These are phyloP conservation scores for Pionites leucogaster DNA, from an alignment of 2,113 vertebrate genomes.

Conservation along the genomic window DNA sequence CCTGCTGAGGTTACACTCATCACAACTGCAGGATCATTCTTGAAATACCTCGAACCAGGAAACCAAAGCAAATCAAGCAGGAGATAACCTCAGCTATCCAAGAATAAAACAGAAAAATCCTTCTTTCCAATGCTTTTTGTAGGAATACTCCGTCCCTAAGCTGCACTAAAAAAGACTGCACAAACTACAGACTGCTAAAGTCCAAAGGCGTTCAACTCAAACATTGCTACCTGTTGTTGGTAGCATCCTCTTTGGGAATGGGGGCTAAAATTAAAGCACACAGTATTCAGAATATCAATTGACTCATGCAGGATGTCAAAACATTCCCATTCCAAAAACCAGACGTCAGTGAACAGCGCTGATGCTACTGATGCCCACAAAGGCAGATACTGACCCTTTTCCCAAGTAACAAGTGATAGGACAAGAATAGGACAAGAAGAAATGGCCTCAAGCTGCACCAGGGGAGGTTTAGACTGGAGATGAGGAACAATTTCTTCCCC, in stretches of 20 bases:
- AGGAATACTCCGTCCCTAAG: background rate
- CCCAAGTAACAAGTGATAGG: background rate
- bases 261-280: background rate
- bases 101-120: background rate
- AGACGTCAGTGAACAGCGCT: background rate
- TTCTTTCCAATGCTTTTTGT: background rate
- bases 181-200: background rate
- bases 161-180: background rate
- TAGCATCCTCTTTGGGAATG: background rate
- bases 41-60: slow-evolving; percentile 41
- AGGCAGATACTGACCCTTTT: background rate
- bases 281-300: background rate
- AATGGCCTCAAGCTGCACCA: background rate
- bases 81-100: slow-evolving; percentile 3
- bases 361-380: background rate
- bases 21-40: slow-evolving; percentile 59
- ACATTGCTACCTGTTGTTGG: background rate
- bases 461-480: background rate
- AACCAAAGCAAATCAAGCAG: slow-evolving; percentile 12
- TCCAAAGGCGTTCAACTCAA: background rate
- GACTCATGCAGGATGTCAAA: background rate
- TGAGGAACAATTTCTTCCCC: background rate
- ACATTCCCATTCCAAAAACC: background rate
- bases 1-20: slow-evolving; percentile 57
- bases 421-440: background rate